Evolutionary conservation across 2,113 vertebrate genomes (phyloP).

Genomic region (Xyrauchen texanus): DNA sequence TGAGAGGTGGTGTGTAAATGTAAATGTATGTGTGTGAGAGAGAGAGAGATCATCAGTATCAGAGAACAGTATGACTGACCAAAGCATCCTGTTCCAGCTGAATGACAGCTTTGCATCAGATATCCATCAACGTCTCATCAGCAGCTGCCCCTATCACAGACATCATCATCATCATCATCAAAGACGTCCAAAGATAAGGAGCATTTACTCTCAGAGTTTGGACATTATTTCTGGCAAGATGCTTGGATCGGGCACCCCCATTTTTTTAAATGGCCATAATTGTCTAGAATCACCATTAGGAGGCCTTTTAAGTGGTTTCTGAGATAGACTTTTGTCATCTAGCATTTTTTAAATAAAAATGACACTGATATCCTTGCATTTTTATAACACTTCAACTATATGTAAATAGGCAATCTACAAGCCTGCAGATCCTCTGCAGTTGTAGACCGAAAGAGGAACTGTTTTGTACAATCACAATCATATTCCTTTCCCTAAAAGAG

Average conservation of each 20-base stretch:
- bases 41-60: conserved; percentile 35
- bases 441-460: not conserved
- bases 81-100: conserved; percentile 44
- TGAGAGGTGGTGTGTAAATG: no score
- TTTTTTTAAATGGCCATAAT: not conserved
- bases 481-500: conserved; percentile 1
- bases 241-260: no score
- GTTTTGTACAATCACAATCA: not conserved
- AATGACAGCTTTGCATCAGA: conserved; percentile 52
- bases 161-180: conserved; percentile 58
- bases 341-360: not conserved
- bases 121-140: conserved; percentile 52
- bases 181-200: conserved; percentile 28
- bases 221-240: conserved; percentile 8
- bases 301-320: not conserved
- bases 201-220: conserved; percentile 27
- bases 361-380: no score
- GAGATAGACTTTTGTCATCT: not conserved
- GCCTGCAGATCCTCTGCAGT: no score
- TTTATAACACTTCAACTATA: no score
- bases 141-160: conserved; percentile 49
- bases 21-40: conserved; percentile 36
- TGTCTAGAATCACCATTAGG: not conserved
- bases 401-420: no score
- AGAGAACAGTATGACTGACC: conserved; percentile 50